Evolutionary conservation across 2,113 vertebrate genomes (phyloP).

Genomic region (Boulengeromyrus knoepffleri): DNA sequence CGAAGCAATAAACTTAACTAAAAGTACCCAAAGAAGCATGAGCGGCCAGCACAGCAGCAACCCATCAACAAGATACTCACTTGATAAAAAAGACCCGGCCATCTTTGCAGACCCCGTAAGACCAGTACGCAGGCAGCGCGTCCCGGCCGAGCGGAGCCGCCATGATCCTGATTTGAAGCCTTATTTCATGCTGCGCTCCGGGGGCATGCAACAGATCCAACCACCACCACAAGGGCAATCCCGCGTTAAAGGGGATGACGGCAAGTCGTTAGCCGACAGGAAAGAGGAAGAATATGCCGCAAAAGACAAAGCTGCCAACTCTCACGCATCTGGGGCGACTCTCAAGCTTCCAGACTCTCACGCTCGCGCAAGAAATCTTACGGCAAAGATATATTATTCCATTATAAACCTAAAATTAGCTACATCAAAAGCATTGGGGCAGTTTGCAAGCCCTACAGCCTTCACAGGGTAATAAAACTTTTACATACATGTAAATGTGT

Average conservation of each 20-base stretch:
- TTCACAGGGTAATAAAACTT: not conserved
- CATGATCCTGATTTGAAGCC: conserved; percentile 68
- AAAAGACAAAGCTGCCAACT: not conserved
- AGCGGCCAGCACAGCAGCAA: conserved; percentile 17
- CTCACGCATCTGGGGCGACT: too few species aligned
- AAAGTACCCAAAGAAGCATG: conserved; percentile 16
- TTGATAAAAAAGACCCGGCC: conserved; percentile 87
- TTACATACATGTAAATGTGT: not conserved
- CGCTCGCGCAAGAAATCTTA: not conserved
- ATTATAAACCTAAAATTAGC: not conserved
- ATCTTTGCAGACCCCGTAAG: conserved; percentile 79
- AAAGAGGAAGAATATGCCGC: not conserved
- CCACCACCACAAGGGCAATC: conserved; percentile 32
- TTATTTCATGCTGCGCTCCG: conserved; percentile 42
- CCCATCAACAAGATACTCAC: conserved; percentile 56
- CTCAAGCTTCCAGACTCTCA: not conserved
- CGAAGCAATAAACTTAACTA: conserved; percentile 24
- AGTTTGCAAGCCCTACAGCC: not conserved
- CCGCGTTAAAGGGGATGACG: conserved; percentile 34
- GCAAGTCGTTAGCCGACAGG: conserved; percentile 25
- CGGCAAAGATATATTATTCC: not conserved
- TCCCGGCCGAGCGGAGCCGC: conserved; percentile 75
- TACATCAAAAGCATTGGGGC: not conserved
- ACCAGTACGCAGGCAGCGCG: conserved; percentile 78
- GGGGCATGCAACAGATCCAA: conserved; percentile 37